Evolutionary conservation across 1,140 invertebrate species (phyloP), one percentile per base, ranked within the genome.

Genomic region (Bombyx mandarina): DNA sequence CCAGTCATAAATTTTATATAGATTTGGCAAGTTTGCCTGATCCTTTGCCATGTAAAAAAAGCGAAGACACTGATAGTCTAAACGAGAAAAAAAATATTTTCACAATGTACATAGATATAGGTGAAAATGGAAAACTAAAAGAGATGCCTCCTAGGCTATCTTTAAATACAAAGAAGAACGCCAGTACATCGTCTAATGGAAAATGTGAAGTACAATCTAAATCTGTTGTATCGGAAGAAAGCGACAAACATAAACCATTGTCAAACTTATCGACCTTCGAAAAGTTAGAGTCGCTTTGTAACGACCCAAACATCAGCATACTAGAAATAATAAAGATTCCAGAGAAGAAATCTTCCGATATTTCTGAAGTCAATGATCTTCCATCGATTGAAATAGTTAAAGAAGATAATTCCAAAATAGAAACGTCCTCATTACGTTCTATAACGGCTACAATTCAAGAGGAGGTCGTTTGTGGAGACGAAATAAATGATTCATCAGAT

Each of bases 71-170:
- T n/a, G 46, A 45, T 43, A n/a, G 18, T 18, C 7, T 8, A 7
- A 54, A 42, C 47, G 79, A 82, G 63, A 85, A 84, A 55, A 84
- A 82, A 48, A 84, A 84, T 56, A 84, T 87, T 45, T 86, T 85
- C 74, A 82, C 82, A 5, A 85, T 87, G 82, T 87, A 76, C 58
- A 79, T 87, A 58, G 81, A 84, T 73, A 64, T 87, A 58, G 73
- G 81, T 43, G 76, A 81, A 49, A 81, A 77, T 43, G 57, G 66
- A 10, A 69, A 71, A 12, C 49, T 82, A 22, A 87, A 80, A 65
- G 80, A 79, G 59, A 83, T 82, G 75, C 81, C 82, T 22, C 60
- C 69, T n/a, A 67, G 75, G 63, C 59, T 82, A 49, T 66, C 68
- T 43, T 76, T 42, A 8, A 73, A 63, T 57, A 61, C 58, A 51